phyloP scores from a whole-genome alignment of 1,140 invertebrate species.

The Leptestheria dahalacensis region DNA sequence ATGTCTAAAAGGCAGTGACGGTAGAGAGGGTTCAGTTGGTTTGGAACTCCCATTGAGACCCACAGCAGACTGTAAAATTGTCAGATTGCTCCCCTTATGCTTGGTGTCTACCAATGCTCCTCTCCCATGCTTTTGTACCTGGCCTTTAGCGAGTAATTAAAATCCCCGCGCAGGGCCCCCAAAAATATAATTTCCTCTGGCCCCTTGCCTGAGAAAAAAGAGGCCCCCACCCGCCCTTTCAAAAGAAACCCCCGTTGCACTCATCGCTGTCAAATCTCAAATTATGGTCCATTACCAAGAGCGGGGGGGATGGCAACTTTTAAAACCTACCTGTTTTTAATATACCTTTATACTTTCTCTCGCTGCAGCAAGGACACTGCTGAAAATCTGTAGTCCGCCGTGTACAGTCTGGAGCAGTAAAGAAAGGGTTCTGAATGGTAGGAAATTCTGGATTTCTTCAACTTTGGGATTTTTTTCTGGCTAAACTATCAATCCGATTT shows the following conservation, averaged over 20 bases:
- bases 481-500: too few relatives aligned
- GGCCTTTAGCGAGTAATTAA: background rate
- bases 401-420: too few relatives aligned
- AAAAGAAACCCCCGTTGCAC: background rate
- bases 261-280: background rate
- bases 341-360: too few relatives aligned
- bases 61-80: background rate
- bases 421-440: too few relatives aligned
- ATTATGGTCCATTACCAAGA: background rate
- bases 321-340: background rate
- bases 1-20: background rate
- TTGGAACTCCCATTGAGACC: background rate
- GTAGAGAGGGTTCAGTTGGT: background rate
- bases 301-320: background rate
- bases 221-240: background rate
- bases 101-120: background rate
- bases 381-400: too few relatives aligned
- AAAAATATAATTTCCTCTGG: background rate
- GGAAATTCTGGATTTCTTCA: too few relatives aligned
- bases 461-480: too few relatives aligned
- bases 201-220: too few relatives aligned
- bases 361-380: background rate
- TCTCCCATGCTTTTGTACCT: background rate
- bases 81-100: background rate
- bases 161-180: too few relatives aligned